These are phyloP conservation scores for Chironomus tepperi DNA, from an alignment of 1,140 invertebrate genomes.

Conservation along the genomic window DNA sequence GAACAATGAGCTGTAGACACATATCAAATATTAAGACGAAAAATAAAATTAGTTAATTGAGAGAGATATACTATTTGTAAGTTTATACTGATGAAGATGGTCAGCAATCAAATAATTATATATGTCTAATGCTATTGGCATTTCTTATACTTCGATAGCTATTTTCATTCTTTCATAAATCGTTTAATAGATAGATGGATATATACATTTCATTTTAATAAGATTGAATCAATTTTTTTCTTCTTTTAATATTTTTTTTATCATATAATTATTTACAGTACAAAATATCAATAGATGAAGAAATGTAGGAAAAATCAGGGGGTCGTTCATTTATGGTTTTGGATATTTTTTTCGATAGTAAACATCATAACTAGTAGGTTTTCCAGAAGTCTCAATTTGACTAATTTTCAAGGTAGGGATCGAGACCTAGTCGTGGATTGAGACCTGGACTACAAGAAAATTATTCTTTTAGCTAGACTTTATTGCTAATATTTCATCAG, in stretches of 20 bases:
- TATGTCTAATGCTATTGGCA: background rate
- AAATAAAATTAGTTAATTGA: constrained; percentile 15
- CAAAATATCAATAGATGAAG: too few species aligned
- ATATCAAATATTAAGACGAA: constrained; percentile 14
- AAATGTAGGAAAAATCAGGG: too few species aligned
- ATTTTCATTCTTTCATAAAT: background rate
- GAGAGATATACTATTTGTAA: background rate
- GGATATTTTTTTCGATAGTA: too few species aligned
- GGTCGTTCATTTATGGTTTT: too few species aligned
- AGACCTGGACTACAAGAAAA: too few species aligned
- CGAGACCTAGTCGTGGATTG: too few species aligned
- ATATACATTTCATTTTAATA: background rate
- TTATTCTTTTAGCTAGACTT: too few species aligned
- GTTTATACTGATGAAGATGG: constrained; percentile 7
- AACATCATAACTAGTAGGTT: too few species aligned
- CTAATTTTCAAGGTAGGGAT: too few species aligned
- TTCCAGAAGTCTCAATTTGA: too few species aligned
- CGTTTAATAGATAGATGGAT: constrained; percentile 8
- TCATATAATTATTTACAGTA: background rate
- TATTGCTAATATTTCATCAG: too few species aligned
- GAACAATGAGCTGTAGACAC: background rate
- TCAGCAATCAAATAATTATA: constrained; percentile 23
- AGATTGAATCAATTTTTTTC: background rate
- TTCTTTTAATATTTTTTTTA: too few species aligned
- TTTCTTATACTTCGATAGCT: background rate